Conservation (phyloP, 2,113 vertebrate species). For the Ancistrus triradiatus region DNA sequence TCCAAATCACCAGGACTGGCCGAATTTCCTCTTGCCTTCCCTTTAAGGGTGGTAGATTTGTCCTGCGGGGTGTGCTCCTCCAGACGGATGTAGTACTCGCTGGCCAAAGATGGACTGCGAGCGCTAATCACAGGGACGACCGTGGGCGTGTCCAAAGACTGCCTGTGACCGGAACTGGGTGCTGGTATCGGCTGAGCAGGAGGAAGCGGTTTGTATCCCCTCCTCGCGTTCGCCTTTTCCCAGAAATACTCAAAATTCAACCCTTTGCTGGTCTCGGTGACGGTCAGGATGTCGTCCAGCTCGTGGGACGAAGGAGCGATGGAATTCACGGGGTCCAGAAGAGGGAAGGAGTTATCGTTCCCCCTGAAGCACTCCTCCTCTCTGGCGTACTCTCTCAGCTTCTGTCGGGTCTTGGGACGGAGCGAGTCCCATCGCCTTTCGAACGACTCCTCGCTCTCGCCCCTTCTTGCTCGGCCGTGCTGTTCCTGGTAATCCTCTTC, state of each 20-base stretch:
- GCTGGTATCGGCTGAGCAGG: constrained; percentile 70
- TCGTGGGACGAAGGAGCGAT: constrained; percentile 70
- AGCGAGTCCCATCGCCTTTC: constrained; percentile 85
- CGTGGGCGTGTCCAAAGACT: constrained; percentile 82
- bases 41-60: constrained; percentile 64
- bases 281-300: constrained; percentile 85
- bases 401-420: constrained; percentile 71
- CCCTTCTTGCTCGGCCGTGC: constrained; percentile 58
- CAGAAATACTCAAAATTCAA: constrained; percentile 92
- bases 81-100: constrained; percentile 87
- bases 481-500: constrained; percentile 66
- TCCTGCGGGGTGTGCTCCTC: constrained; percentile 82
- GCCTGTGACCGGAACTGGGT: constrained; percentile 70
- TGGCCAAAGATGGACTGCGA: constrained; percentile 86
- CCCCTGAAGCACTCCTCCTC: constrained; percentile 52
- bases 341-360: constrained; percentile 72
- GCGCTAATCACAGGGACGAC: constrained; percentile 88
- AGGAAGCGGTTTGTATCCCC: constrained; percentile 73
- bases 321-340: constrained; percentile 74
- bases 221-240: constrained; percentile 83
- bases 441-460: constrained; percentile 77
- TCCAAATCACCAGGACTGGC: constrained; percentile 66
- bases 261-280: constrained; percentile 87
- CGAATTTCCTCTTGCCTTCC: constrained; percentile 48
- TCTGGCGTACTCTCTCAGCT: constrained; percentile 57